Percentiles rank a stretch among this genome's conserved stretches.
Conservation (phyloP, 2,113 vertebrate genomes). For the Dunckerocampus dactyliophorus region DNA sequence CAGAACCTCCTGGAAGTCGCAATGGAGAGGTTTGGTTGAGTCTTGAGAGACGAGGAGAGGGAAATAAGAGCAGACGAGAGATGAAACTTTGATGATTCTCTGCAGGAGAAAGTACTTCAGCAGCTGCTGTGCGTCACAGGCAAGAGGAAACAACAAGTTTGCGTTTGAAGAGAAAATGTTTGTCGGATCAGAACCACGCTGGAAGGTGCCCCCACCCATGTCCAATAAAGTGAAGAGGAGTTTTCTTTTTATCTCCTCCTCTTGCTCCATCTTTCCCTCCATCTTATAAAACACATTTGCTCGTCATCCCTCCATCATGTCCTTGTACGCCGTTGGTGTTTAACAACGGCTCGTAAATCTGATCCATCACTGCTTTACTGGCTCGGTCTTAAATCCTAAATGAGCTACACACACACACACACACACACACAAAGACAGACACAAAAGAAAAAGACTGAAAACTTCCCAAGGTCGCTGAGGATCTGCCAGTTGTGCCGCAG, state of each 20-base stretch:
- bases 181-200: no score
- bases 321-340: neutral
- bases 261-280: neutral
- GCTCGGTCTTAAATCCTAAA: constrained; percentile 34
- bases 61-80: constrained; percentile 5
- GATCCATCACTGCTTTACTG: constrained; percentile 27
- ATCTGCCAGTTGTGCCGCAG: constrained; percentile 18
- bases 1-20: constrained; percentile 24
- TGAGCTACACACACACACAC: constrained; percentile 4
- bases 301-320: neutral
- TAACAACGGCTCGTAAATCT: constrained; percentile 28
- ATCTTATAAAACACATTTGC: neutral
- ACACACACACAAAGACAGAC: no score
- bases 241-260: neutral
- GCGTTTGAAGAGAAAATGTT: no score
- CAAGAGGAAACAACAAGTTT: neutral
- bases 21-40: neutral
- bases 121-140: neutral
- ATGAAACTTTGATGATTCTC: constrained; percentile 32
- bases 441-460: neutral
- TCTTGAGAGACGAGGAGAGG: neutral
- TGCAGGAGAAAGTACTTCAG: constrained; percentile 10
- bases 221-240: no score
- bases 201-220: no score
- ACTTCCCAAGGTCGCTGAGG: constrained; percentile 34